Conservation (phyloP, 2,797 vertebrate genomes). For the Falco concolor region DNA sequence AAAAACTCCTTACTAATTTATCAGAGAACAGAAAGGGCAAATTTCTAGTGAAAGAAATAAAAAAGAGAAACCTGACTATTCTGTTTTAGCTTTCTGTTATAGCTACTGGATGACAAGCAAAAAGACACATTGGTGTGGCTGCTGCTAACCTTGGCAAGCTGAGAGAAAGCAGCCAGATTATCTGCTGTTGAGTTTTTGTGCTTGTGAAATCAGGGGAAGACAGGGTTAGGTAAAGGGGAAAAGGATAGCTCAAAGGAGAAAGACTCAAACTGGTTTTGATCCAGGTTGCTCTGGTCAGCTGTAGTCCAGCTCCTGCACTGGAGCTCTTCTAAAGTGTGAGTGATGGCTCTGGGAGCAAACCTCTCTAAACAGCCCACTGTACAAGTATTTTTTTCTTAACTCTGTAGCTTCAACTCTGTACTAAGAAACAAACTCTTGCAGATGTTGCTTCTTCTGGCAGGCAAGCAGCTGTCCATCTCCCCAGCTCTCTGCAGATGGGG, state of each 20-base stretch:
- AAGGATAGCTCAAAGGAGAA: background rate
- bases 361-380: background rate
- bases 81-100: background rate
- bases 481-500: background rate
- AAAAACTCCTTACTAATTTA: slow-evolving; percentile 57
- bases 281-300: background rate
- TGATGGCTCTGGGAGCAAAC: background rate
- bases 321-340: background rate
- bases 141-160: background rate
- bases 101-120: background rate
- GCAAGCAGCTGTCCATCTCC: background rate
- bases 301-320: background rate
- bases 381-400: background rate
- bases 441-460: background rate
- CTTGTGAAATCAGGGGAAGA: background rate
- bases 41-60: background rate
- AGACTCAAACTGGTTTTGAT: background rate
- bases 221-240: background rate
- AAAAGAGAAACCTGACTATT: background rate
- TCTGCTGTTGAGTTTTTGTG: background rate
- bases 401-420: background rate
- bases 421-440: background rate
- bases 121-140: background rate
- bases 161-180: background rate
- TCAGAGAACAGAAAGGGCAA: slow-evolving; percentile 17